Percentiles rank a stretch among this genome's conserved stretches.
Conservation (phyloP, 2,888 invertebrate species). For the Lomographa bimaculata region DNA sequence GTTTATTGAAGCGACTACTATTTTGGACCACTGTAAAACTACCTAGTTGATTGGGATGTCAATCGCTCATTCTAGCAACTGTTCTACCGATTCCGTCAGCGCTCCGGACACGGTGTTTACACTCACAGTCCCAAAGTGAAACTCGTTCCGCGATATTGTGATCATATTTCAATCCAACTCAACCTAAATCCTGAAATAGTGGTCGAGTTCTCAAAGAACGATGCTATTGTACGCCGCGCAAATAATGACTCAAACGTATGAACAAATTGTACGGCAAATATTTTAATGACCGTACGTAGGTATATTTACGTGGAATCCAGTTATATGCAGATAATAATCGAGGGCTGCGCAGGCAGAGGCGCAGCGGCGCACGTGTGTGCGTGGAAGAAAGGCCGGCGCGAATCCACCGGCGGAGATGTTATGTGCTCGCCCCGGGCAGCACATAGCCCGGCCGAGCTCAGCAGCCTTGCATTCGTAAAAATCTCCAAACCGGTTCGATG, state of each 20-base stretch:
- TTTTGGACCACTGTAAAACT: conserved; percentile 41
- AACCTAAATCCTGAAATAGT: conserved; percentile 66
- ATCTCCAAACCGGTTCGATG: conserved; percentile 82
- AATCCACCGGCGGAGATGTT: conserved; percentile 74
- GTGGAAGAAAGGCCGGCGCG: conserved; percentile 75
- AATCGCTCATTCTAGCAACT: conserved; percentile 43
- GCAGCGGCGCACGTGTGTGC: conserved; percentile 42
- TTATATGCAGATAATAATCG: conserved; percentile 73
- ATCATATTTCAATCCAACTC: conserved; percentile 50
- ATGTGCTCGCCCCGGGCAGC: conserved; percentile 71
- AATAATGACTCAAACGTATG: conserved; percentile 51
- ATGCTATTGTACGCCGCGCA: conserved; percentile 55
- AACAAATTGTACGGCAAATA: conserved; percentile 61
- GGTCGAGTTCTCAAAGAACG: conserved; percentile 43
- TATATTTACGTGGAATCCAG: conserved; percentile 65
- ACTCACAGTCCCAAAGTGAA: conserved; percentile 40
- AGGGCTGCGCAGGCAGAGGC: conserved; percentile 18
- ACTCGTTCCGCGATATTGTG: conserved; percentile 42
- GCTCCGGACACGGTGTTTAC: conserved; percentile 57
- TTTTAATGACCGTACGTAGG: conserved; percentile 63
- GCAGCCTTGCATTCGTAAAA: conserved; percentile 83
- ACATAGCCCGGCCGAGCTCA: conserved; percentile 65
- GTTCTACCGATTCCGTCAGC: conserved; percentile 49
- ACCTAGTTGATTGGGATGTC: conserved; percentile 46
- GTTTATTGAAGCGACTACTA: conserved; percentile 57